Evolutionary conservation across 2,113 vertebrate species (phyloP).

Genomic region (Hippocampus guttulatus): DNA sequence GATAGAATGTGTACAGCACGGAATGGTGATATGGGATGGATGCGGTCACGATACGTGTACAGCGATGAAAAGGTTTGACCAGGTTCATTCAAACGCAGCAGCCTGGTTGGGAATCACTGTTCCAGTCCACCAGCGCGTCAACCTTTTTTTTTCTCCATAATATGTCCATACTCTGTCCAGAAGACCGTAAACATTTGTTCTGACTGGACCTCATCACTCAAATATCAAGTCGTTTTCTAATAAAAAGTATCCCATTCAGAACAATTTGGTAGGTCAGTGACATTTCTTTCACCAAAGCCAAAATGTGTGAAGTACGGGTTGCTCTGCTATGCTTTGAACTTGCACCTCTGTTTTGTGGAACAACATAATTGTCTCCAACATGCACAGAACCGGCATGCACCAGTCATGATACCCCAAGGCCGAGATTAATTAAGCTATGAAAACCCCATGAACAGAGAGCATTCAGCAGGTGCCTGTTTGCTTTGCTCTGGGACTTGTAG

Average conservation of each 20-base stretch:
- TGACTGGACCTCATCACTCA: not conserved
- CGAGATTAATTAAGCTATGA: constrained; percentile 78
- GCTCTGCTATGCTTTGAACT: constrained; percentile 60
- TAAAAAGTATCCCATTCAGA: not conserved
- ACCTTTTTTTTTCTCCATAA: too few relatives aligned
- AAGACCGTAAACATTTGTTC: not conserved
- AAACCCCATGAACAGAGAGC: constrained; percentile 68
- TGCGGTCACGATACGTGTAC: not conserved
- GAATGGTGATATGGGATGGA: constrained; percentile 20
- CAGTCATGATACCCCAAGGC: constrained; percentile 76
- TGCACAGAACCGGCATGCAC: constrained; percentile 58
- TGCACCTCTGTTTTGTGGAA: constrained; percentile 67
- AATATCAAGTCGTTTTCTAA: not conserved
- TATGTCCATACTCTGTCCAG: too few relatives aligned
- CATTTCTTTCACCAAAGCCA: constrained; percentile 32
- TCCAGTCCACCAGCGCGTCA: not conserved
- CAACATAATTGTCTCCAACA: constrained; percentile 75
- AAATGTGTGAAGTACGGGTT: constrained; percentile 39
- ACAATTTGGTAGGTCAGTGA: constrained; percentile 38
- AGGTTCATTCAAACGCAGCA: not conserved
- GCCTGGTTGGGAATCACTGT: not conserved
- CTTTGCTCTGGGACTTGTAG: constrained; percentile 69
- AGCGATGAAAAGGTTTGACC: not conserved
- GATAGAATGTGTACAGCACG: constrained; percentile 23
- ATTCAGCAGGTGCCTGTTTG: constrained; percentile 74